These are phyloP conservation scores for Trachurus trachurus DNA, from an alignment of 2,797 vertebrate species.

Conservation along the genomic window DNA sequence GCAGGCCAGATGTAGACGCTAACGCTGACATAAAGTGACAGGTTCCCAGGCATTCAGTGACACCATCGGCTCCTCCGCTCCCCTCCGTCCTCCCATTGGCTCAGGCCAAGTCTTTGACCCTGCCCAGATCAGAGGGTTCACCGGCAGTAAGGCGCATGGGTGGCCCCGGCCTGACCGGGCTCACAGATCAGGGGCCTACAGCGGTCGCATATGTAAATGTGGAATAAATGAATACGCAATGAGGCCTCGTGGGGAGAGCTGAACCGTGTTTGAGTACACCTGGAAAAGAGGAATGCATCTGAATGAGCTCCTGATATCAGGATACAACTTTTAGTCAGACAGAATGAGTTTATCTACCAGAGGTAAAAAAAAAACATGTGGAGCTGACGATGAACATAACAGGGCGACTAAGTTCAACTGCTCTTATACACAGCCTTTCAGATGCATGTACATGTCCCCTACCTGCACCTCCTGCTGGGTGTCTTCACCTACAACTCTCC, in stretches of 20 bases:
- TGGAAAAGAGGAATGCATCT: slow-evolving; percentile 70
- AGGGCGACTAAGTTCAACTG: background rate
- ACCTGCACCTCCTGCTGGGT: too few species aligned
- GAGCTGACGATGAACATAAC: slow-evolving; percentile 6
- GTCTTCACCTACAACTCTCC: background rate
- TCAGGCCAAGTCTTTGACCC: slow-evolving; percentile 79
- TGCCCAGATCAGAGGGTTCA: slow-evolving; percentile 71
- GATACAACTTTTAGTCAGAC: slow-evolving; percentile 44
- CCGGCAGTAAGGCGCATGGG: slow-evolving; percentile 64
- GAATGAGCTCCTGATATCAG: slow-evolving; percentile 51
- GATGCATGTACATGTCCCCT: too few species aligned
- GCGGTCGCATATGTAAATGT: slow-evolving; percentile 69
- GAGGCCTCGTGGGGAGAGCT: slow-evolving; percentile 58
- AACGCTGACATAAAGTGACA: slow-evolving; percentile 86
- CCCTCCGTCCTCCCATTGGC: slow-evolving; percentile 66
- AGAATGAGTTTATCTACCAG: slow-evolving; percentile 49
- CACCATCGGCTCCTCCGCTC: slow-evolving; percentile 70
- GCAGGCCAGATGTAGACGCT: slow-evolving; percentile 75
- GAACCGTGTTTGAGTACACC: slow-evolving; percentile 61
- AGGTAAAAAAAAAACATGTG: background rate
- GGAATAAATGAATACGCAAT: slow-evolving; percentile 79
- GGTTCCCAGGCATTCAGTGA: slow-evolving; percentile 85
- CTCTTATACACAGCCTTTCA: background rate
- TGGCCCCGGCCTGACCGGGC: slow-evolving; percentile 39
- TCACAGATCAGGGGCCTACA: slow-evolving; percentile 61